Conservation (phyloP, 2,113 vertebrate genomes). For the Benitochromis conjunctus region DNA sequence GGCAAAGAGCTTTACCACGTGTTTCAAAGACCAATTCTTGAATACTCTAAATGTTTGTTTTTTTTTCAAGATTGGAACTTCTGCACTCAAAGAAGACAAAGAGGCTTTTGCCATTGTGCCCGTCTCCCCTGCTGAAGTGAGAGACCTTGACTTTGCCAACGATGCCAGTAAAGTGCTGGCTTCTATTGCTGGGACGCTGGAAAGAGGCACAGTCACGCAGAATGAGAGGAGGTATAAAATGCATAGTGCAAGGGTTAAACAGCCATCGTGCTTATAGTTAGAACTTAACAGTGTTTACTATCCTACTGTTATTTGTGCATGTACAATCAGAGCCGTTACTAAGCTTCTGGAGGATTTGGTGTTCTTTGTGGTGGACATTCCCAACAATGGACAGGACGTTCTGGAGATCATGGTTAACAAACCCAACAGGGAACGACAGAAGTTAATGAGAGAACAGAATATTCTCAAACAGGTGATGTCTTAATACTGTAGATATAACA, state of each 20-base stretch:
- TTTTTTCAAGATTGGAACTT: constrained; percentile 88
- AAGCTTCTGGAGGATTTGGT: constrained; percentile 95
- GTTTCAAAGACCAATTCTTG: neutral
- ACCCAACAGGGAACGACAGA: constrained; percentile 95
- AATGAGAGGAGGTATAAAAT: constrained; percentile 89
- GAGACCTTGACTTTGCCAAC: constrained; percentile 97
- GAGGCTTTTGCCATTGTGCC: constrained; percentile 98
- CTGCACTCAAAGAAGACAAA: constrained; percentile 94
- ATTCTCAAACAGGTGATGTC: constrained; percentile 91
- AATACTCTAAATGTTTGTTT: neutral
- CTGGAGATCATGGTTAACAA: constrained; percentile 97
- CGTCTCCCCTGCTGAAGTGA: constrained; percentile 93
- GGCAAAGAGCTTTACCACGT: neutral
- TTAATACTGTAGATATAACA: neutral
- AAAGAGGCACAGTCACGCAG: constrained; percentile 97
- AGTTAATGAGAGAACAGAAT: constrained; percentile 98
- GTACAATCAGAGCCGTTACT: constrained; percentile 84
- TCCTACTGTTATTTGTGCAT: neutral
- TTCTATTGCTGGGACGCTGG: constrained; percentile 94
- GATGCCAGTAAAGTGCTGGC: constrained; percentile 97
- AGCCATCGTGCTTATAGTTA: no score
- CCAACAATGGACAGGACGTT: constrained; percentile 95
- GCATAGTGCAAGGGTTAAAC: neutral
- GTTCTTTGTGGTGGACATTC: constrained; percentile 96
- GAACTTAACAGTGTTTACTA: no score